Evolutionary conservation across 1,140 invertebrate genomes (phyloP), one percentile per base, ranked within the genome.

Genomic region (Atta cephalotes): DNA sequence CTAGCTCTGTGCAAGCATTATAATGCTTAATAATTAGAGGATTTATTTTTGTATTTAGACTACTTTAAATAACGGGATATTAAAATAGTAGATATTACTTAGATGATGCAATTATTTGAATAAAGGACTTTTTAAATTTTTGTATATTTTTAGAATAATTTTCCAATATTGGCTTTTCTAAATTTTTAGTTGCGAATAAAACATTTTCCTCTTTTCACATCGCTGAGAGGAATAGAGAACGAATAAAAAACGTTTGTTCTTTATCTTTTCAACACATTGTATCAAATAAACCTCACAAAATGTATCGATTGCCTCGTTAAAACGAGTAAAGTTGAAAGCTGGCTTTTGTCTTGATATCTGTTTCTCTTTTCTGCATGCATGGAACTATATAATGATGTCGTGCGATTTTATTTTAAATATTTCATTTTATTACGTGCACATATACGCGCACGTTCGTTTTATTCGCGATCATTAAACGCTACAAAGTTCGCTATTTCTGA

Each of bases 401-500:
- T 18, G 35, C 2, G 18, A 45, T 81, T 81, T 72, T 39, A 25
- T 58, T 58, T 35, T 28, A 18, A 10, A n/a, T 66, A 58, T 58
- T 71, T 71, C 0, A 18, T 66, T 51, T 28, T 21, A 66, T 51
- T n/a, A 31, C 39, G 35, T 49, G 45, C 10, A 60, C 35, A 63
- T 6, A n/a, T 7, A 56, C 6, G 35, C 18, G 12, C n/a, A 31
- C 16, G 31, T 56, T 25, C 9, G 21, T 58, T 39, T 1, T 6
- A n/a, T 71, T 70, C 21, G 49, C 28, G 9, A 45, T 12, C 9
- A 39, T 35, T 7, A 58, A 81, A 28, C 31, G 68, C 12, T 1
- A 72, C 51, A 58, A 58, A 72, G 66, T 71, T 14, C 45, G 21
- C 21, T 81, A 72, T 72, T 81, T 81, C 21, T 58, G 51, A 71